Base-by-base conservation (phyloP, 2,888 invertebrate species). In the Dynastes tityus region DNA sequence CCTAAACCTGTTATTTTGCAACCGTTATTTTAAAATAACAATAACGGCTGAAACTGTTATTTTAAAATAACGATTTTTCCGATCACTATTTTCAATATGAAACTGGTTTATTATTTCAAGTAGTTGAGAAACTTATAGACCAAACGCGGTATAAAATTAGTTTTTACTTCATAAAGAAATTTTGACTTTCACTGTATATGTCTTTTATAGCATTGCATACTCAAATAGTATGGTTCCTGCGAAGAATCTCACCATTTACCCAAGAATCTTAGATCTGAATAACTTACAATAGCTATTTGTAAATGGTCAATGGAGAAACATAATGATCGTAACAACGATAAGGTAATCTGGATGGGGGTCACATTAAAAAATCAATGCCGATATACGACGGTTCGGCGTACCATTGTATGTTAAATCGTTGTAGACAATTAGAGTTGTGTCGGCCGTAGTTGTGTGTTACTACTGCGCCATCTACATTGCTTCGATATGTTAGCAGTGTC, bases 291-390 rank as follows among this genome's bases (percentile, higher is more conserved):
- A 85, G 86, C 86, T 87, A 87, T 88, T 88, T 88, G 88, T 88
- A 88, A 87, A 87, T 87, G 85, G 87, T 85, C 84, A 83, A 83
- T 82, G 85, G 85, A 82, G 85, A 84, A 74, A 74, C 61, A 74
- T 55, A 71, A 85, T 86, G 88, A 88, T 88, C 84, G 85, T 84
- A 85, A 83, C 84, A 83, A 81, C 83, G 87, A 88, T 88, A 87
- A 76, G 83, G 84, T 86, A 86, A 87, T 87, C 87, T 87, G 82
- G 84, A 80, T 83, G 85, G 85, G 84, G 86, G 85, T 85, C 81
- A 86, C 86, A 86, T 86, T 87, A 88, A 88, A 87, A 87, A 87
- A 87, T 87, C 87, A 83, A 85, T 86, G 86, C 83, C 86, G 86
- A 86, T 86, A 85, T 87, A 86, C 86, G 84, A 85, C 82, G 81